Percentiles rank a stretch among this genome's conserved stretches.
Conservation (phyloP, 2,888 invertebrate genomes). For the Ptychoptera contaminata region DNA sequence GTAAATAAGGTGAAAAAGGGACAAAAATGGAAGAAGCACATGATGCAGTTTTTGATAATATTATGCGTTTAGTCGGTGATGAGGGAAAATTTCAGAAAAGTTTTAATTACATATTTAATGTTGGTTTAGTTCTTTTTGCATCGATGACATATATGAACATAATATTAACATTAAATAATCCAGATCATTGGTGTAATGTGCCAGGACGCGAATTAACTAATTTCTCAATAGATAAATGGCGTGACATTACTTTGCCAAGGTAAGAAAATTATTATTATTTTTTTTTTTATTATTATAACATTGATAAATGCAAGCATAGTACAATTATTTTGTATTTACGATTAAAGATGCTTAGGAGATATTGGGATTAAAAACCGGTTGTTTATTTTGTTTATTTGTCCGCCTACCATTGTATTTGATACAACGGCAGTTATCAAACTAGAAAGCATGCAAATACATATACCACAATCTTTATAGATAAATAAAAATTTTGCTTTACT, state of each 20-base stretch:
- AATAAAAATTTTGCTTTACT: no score
- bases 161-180: constrained; percentile 36
- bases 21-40: not conserved
- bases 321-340: no score
- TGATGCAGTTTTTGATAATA: constrained; percentile 28
- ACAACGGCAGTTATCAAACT: no score
- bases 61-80: constrained; percentile 36
- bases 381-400: no score
- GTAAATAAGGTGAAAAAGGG: no score
- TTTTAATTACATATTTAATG: constrained; percentile 34
- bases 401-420: no score
- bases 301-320: no score
- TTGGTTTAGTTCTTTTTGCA: constrained; percentile 30
- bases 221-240: constrained; percentile 34
- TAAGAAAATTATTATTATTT: constrained; percentile 16
- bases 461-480: no score
- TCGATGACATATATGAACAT: constrained; percentile 38
- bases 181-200: constrained; percentile 42
- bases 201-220: constrained; percentile 34
- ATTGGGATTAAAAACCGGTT: no score
- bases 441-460: no score
- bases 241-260: constrained; percentile 35
- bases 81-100: constrained; percentile 36
- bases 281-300: no score
- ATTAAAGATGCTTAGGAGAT: no score